A percentile compares a stretch with the other conserved stretches of the same genome.
Evolutionary conservation across 2,797 vertebrate genomes (phyloP).

Genomic region (Nyctalus aviator): DNA sequence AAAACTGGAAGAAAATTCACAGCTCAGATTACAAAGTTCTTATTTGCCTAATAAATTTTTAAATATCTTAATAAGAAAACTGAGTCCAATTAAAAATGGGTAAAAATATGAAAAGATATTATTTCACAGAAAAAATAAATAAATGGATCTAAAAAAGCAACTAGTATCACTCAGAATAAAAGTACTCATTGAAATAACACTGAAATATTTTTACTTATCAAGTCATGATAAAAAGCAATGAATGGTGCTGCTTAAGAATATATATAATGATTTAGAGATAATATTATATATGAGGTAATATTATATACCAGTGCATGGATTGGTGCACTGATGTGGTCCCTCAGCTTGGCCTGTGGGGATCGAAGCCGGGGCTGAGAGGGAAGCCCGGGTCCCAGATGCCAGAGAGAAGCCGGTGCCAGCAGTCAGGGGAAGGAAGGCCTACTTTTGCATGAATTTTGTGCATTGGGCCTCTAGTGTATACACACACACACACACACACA

Average conservation of each 20-base stretch:
- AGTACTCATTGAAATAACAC: background rate
- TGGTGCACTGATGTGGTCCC: no score
- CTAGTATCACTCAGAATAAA: background rate
- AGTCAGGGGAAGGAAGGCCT: no score
- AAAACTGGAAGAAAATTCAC: background rate
- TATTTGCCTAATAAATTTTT: conserved; percentile 29
- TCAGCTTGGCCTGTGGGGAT: no score
- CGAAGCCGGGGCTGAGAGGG: no score
- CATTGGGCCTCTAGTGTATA: no score
- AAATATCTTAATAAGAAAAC: conserved; percentile 33
- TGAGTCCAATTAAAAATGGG: background rate
- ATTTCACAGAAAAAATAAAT: background rate
- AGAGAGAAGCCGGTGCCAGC: no score
- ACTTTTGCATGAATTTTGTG: no score
- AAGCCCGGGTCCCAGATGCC: no score
- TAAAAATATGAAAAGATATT: background rate
- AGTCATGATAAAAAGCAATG: background rate
- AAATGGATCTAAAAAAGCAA: background rate
- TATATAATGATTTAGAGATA: background rate
- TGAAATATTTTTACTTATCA: conserved; percentile 1
- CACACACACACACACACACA: background rate
- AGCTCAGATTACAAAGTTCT: background rate
- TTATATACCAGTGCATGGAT: no score
- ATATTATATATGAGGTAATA: background rate
- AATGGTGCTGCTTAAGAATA: background rate